Conservation (phyloP, 1,140 invertebrate species). For the Eriocheir sinensis region DNA sequence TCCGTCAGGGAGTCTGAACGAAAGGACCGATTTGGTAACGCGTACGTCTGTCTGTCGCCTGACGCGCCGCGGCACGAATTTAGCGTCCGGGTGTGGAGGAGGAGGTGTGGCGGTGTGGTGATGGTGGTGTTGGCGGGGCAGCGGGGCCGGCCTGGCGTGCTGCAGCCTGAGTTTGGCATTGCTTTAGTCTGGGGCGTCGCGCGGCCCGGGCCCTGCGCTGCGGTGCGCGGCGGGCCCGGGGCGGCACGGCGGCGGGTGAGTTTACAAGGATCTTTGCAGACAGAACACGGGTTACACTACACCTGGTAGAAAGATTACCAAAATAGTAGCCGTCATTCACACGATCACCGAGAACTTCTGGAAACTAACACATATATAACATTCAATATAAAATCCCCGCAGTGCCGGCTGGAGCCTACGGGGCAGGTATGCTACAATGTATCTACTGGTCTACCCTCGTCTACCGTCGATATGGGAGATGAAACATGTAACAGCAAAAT, state of each 20-base stretch:
- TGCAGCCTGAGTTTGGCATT: slow-evolving; percentile 27
- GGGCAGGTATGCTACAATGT: slow-evolving; percentile 70
- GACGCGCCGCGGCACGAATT: neutral
- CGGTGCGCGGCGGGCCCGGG: slow-evolving; percentile 48
- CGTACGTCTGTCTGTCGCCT: neutral
- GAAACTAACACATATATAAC: slow-evolving; percentile 76
- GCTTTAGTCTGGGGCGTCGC: slow-evolving; percentile 17
- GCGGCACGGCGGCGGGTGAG: slow-evolving; percentile 64
- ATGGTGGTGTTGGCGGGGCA: neutral
- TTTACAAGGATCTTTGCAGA: slow-evolving; percentile 74
- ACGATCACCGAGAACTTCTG: slow-evolving; percentile 73
- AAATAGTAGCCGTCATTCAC: slow-evolving; percentile 75
- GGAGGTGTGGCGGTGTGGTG: neutral
- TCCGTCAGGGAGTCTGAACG: neutral
- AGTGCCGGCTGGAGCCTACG: slow-evolving; percentile 57
- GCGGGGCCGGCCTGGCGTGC: neutral
- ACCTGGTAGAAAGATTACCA: slow-evolving; percentile 75
- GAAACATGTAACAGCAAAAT: slow-evolving; percentile 77
- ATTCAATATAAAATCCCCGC: slow-evolving; percentile 74
- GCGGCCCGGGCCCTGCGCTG: neutral
- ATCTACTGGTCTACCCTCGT: slow-evolving; percentile 75
- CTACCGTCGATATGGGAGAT: slow-evolving; percentile 77
- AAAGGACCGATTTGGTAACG: neutral
- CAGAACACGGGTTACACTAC: slow-evolving; percentile 73
- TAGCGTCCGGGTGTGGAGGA: neutral